Base-by-base conservation (phyloP, 2,113 vertebrate species). In the Grammomys surdaster region DNA sequence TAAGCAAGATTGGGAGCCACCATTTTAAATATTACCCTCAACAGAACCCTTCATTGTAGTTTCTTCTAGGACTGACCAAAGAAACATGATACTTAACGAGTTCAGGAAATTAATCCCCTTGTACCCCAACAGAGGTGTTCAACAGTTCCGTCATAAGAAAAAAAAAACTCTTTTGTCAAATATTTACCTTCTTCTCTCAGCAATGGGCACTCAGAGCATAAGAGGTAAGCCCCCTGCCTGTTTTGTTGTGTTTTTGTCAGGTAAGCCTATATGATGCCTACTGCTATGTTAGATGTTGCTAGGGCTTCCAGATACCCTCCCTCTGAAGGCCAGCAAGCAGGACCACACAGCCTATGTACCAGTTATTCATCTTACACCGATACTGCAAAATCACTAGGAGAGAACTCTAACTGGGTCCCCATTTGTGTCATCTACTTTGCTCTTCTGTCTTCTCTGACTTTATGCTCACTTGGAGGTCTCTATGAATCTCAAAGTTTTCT, bases 31-130 rank as follows among this genome's bases (percentile, higher is more conserved):
- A 51, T 9, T 51, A 9, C 48, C 48, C 48, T 51, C 48, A 51
- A 88, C 10, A 70, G 17, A 88, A 31, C 7, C 7, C 6, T 72
- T 82, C n/a, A 58, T 87, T 70, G 69, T 86, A 91, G 40, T 31
- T 22, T 77, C 48, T 54, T 96, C 65, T 63, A 13, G n/a, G 24
- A 26, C 40, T 89, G 36, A 26, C 26, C 40, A 72, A 75, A 92
- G 56, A 92, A 95, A 92, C 69, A 91, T 54, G 51, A 77, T 26
- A 26, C 63, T 6, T 81, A n/a, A 5, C 1, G 60, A 76, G 9
- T 82, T 97, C 43, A 58, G 60, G 40, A 95, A 14, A 80, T 31
- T 13, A 73, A 93, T 72, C 22, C 31, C 33, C 73, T 85, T 54
- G 12, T 8, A 26, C 26, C 8, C 7, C 19, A 40, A 56, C 43